phyloP scores from a whole-genome alignment of 2,888 invertebrate genomes.

The Cosmopolites sordidus region DNA sequence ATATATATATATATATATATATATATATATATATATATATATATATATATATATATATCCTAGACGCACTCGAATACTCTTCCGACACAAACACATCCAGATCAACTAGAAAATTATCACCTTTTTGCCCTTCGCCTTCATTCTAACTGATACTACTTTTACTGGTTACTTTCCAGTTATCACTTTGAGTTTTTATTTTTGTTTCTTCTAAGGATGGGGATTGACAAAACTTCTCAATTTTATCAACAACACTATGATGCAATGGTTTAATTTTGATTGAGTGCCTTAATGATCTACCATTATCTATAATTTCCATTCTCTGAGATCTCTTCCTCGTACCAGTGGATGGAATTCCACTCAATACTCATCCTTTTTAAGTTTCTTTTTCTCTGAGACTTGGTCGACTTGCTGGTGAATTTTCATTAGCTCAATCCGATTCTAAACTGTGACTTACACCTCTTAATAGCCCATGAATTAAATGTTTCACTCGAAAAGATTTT shows the following conservation, averaged over 20 bases:
- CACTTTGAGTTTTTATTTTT: constrained; percentile 45
- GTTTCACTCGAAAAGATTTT: constrained; percentile 43
- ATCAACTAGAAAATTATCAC: constrained; percentile 70
- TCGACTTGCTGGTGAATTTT: constrained; percentile 59
- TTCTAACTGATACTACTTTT: constrained; percentile 51
- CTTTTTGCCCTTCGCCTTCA: constrained; percentile 49
- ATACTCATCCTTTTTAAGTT: constrained; percentile 90
- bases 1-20: no score
- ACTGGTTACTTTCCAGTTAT: constrained; percentile 46
- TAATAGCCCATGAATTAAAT: constrained; percentile 42
- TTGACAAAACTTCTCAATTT: constrained; percentile 54
- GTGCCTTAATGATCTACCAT: constrained; percentile 54
- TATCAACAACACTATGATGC: constrained; percentile 54
- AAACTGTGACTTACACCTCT: constrained; percentile 45
- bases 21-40: no score
- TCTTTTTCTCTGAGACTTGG: constrained; percentile 79
- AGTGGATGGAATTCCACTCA: constrained; percentile 59
- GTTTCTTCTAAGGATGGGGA: constrained; percentile 28
- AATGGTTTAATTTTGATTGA: constrained; percentile 51
- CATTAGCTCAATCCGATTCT: constrained; percentile 87
- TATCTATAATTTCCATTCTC: constrained; percentile 58
- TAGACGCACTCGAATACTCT: no score
- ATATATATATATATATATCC: no score
- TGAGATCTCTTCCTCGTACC: constrained; percentile 72
- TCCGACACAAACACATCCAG: no score